phyloP scores from a whole-genome alignment of 2,888 invertebrate genomes.

The Zeuzera pyrina region DNA sequence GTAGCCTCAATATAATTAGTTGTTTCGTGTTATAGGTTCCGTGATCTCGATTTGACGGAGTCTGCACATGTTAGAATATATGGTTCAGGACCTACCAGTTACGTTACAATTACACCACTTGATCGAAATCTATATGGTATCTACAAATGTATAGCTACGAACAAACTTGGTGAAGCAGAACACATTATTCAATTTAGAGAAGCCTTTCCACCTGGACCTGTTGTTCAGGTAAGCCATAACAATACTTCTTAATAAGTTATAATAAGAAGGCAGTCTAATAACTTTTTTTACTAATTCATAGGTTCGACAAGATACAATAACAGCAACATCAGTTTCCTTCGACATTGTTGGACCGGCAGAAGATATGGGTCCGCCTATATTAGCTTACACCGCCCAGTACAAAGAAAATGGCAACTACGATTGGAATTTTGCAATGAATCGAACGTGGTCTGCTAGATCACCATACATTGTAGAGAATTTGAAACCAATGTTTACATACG shows the following conservation, averaged over 20 bases:
- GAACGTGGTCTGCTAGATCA: conserved; percentile 86
- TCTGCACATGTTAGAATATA: conserved; percentile 74
- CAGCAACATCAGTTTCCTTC: conserved; percentile 89
- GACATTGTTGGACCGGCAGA: conserved; percentile 82
- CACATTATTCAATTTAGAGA: conserved; percentile 81
- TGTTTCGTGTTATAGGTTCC: conserved; percentile 56
- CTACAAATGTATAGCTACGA: conserved; percentile 88
- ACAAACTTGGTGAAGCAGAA: conserved; percentile 79
- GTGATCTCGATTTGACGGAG: conserved; percentile 68
- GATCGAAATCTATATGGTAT: conserved; percentile 78
- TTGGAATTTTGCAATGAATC: conserved; percentile 80
- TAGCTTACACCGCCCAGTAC: conserved; percentile 83
- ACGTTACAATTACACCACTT: conserved; percentile 78
- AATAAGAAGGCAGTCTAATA: too few species aligned
- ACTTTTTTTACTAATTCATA: too few species aligned
- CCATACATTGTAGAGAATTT: conserved; percentile 87
- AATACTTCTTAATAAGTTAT: too few species aligned
- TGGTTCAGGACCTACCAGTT: conserved; percentile 81
- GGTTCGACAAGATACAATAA: conserved; percentile 78
- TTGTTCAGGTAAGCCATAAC: conserved; percentile 64
- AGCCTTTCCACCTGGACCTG: conserved; percentile 79
- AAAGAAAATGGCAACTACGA: conserved; percentile 77
- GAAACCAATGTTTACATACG: conserved; percentile 82
- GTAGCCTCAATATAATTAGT: conserved; percentile 2
- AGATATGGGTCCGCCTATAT: conserved; percentile 82